Conservation (phyloP, 2,113 vertebrate genomes). For the Brachionichthys hirsutus region DNA sequence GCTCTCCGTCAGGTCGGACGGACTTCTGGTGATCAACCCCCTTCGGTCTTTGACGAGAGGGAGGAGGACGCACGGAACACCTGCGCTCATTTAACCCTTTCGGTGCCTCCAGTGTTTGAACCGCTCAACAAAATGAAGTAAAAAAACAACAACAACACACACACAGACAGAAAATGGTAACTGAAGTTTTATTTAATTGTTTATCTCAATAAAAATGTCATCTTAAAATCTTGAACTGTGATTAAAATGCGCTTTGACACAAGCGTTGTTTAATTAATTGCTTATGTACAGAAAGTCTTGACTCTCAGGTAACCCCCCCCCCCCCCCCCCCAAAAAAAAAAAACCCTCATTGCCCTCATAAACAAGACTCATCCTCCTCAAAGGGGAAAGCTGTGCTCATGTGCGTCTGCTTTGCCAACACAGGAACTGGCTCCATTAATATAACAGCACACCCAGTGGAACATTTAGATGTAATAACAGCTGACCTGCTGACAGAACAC, state of each 20-base stretch:
- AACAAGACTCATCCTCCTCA: slow-evolving; percentile 6
- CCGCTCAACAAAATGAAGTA: neutral
- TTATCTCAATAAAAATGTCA: neutral
- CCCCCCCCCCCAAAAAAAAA: no score
- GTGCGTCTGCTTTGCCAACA: slow-evolving; percentile 14
- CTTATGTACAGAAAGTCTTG: neutral
- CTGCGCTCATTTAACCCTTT: slow-evolving; percentile 34
- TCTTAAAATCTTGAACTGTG: neutral
- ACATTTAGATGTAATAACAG: slow-evolving; percentile 41
- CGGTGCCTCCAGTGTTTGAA: neutral
- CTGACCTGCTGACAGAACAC: slow-evolving; percentile 8
- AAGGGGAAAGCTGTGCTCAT: no score
- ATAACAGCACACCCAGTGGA: slow-evolving; percentile 23
- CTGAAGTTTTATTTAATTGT: slow-evolving; percentile 19
- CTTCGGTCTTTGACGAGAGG: slow-evolving; percentile 1
- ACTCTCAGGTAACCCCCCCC: no score
- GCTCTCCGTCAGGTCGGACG: slow-evolving; percentile 3
- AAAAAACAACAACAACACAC: neutral
- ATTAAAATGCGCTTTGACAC: slow-evolving; percentile 7
- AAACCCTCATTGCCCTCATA: slow-evolving; percentile 21
- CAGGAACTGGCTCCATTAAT: slow-evolving; percentile 24
- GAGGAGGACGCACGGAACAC: slow-evolving; percentile 6
- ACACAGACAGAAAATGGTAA: neutral
- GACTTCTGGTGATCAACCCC: slow-evolving; percentile 42
- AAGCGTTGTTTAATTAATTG: neutral